Base-by-base conservation (phyloP, 1,140 invertebrate species). In the Callitettix versicolor region DNA sequence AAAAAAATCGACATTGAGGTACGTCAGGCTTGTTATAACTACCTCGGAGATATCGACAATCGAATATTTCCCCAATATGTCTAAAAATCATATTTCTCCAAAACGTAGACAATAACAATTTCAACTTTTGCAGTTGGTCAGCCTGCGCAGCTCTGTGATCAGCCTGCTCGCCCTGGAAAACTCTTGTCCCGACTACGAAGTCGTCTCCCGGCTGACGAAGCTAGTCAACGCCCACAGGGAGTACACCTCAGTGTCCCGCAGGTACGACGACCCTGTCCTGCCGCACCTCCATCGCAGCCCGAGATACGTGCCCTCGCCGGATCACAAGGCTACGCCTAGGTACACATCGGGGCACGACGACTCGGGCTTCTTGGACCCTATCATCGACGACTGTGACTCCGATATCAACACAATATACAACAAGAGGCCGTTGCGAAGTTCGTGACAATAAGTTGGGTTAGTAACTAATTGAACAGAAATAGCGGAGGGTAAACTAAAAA, bases 151-250 rank as follows among this genome's bases (percentile, higher is more conserved):
- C 46, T 81, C 81, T 1, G 75, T 85, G 2, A 77, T 77, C n/a
- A 79, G 82, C 63, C 72, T 83, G 18, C 62, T 85, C 22, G 82
- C 81, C 3, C 77, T 84, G 53, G 76, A 82, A 38, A 74, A 79
- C 12, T 79, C 82, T 24, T 78, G 83, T 49, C 78, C 84, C 0
- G 84, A 88, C 69, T 86, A 85, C 66, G 85, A 88, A 66, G 76
- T 88, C 58, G 80, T 86, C 43, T 80, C 81, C 2, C 77, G 81
- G 14, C 71, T 88, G 5, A 83, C 86, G 63, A 86, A 86, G 71
- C 69, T 86, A 56, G 79, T 85, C 7, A 79, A 85, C 58, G 84
- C 84, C 1, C 82, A 86, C 69, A 78, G 84, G 49, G 84, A 87
- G 67, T 86, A 85, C 65, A 85, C 84, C 1, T 71, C 84, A 60